Conservation (phyloP, 2,797 vertebrate genomes). For the Oophaga sylvatica region DNA sequence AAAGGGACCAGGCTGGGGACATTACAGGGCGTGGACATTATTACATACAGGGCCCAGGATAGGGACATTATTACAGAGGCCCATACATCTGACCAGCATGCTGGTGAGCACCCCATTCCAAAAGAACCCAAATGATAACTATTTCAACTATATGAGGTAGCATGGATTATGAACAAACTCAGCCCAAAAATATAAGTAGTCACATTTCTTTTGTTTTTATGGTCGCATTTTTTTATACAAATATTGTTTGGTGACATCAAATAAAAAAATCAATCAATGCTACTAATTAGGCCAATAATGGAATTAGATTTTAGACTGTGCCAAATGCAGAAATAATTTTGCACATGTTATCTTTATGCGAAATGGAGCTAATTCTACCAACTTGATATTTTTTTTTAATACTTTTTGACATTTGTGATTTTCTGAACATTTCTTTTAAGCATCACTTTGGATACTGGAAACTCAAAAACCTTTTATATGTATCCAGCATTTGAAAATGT, state of each 20-base stretch:
- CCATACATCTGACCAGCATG: no score
- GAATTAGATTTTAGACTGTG: not conserved
- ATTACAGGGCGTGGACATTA: no score
- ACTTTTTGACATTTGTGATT: not conserved
- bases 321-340: not conserved
- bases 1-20: no score
- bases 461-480: not conserved
- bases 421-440: not conserved
- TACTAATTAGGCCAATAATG: not conserved
- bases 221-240: no score
- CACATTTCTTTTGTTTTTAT: no score
- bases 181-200: no score
- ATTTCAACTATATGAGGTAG: no score
- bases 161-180: no score
- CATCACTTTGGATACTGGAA: not conserved
- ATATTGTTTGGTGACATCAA: not conserved
- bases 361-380: not conserved
- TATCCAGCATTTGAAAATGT: slow-evolving; percentile 20
- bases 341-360: not conserved
- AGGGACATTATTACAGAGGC: no score
- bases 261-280: not conserved
- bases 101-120: no score
- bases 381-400: not conserved
- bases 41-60: no score
- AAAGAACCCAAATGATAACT: no score